These are phyloP conservation scores for Heliangelus exortis DNA, from an alignment of 2,797 vertebrate genomes.

Conservation along the genomic window DNA sequence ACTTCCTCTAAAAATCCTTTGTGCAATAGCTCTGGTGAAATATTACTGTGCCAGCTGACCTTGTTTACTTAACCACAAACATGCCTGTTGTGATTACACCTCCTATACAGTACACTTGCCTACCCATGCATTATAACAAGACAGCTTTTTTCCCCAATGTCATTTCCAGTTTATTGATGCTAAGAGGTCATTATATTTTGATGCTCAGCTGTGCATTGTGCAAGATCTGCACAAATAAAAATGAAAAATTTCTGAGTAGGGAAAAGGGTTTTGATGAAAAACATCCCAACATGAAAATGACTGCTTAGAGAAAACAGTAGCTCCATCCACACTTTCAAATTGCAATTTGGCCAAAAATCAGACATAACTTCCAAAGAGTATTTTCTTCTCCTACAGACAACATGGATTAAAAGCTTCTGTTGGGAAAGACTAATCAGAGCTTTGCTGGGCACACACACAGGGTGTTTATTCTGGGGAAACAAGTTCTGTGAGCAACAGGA, in stretches of 20 bases:
- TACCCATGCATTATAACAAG: neutral
- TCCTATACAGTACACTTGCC: neutral
- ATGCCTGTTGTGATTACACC: neutral
- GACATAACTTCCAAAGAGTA: neutral
- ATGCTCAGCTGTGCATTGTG: slow-evolving; percentile 11
- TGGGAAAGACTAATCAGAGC: neutral
- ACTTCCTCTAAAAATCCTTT: neutral
- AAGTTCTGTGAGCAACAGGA: neutral
- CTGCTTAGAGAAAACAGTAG: slow-evolving; percentile 4
- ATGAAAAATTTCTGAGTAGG: slow-evolving; percentile 14
- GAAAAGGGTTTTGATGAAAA: neutral
- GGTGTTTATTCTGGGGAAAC: neutral
- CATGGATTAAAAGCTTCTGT: neutral
- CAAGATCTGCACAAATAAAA: slow-evolving; percentile 38
- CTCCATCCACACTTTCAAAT: neutral
- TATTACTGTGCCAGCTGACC: neutral
- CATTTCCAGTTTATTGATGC: slow-evolving; percentile 29
- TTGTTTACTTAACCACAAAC: slow-evolving; percentile 6
- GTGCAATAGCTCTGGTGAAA: neutral
- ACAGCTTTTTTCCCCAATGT: neutral
- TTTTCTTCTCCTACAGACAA: neutral
- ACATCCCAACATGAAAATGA: neutral
- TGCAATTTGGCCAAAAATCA: slow-evolving; percentile 14
- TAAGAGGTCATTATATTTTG: slow-evolving; percentile 35
- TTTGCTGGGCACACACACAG: neutral